Base-by-base conservation (phyloP, 2,888 invertebrate species). In the Drosophila maculinotata region DNA sequence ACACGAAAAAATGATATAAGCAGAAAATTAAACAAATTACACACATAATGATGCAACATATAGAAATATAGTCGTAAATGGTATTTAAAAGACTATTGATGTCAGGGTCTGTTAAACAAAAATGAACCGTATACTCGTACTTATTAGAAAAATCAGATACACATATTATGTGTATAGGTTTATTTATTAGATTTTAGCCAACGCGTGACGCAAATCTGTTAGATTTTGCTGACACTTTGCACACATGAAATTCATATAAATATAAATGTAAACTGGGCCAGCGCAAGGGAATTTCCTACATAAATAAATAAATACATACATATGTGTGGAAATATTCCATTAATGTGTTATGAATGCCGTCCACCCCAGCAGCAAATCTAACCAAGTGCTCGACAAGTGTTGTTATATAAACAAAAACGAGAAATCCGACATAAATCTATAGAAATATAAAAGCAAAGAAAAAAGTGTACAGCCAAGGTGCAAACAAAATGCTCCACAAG, bases 371-470 rank as follows among this genome's bases (percentile, higher is more conserved):
- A 14, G 31, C 7, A 26, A 39, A 33, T 52, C n/a, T 33, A 28
- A 51, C n/a, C 33, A 44, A 53, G n/a, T 31, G 25, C 23, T 36
- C 4, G 14, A 23, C 14, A 28, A 12, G n/a, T n/a, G n/a, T n/a
- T n/a, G n/a, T 14, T 36, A 17, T 10, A 33, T 5, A 15, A 14
- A 42, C 57, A 68, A 54, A n/a, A n/a, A n/a, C n/a, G n/a, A n/a
- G n/a, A n/a, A n/a, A n/a, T n/a, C 49, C 63, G 78, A 73, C 71
- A 70, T 41, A 69, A 72, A 70, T 66, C 69, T 68, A 66, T 58
- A 30, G 56, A 52, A 67, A 44, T 44, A 51, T 48, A 8, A 28
- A 36, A 20, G 39, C 36, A 44, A 25, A 12, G 31, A 36, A 20
- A 36, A 17, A 45, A 49, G 15, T 15, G 14, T 9, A 36, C 17